A percentile compares a stretch with the other conserved stretches of the same genome.
phyloP scores from a whole-genome alignment of 2,113 vertebrate genomes.

The Petromus typicus region DNA sequence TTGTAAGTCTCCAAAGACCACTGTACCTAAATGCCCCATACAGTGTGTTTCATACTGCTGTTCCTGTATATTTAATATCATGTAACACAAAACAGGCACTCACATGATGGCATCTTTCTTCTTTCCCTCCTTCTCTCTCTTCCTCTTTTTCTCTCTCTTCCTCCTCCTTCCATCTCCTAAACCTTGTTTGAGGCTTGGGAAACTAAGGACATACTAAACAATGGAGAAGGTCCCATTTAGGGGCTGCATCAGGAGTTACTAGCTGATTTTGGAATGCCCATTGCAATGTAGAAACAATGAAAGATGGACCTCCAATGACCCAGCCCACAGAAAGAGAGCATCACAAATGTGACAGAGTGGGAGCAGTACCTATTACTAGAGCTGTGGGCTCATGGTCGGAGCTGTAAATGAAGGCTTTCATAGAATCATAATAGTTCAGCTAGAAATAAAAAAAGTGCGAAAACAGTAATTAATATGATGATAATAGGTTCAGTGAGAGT shows the following conservation, averaged over 20 bases:
- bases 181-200: not conserved
- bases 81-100: not conserved
- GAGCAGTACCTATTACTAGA: conserved; percentile 84
- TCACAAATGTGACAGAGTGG: not conserved
- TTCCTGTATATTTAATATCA: not conserved
- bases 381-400: conserved; percentile 86
- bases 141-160: not conserved
- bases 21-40: not conserved
- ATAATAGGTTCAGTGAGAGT: not conserved
- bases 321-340: not conserved
- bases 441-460: conserved; percentile 78
- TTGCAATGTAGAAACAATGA: not conserved
- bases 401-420: conserved; percentile 86
- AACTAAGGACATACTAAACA: not conserved
- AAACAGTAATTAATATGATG: conserved; percentile 25
- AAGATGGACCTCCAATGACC: not conserved
- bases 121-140: not conserved
- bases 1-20: not conserved
- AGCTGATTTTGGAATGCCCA: not conserved
- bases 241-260: not conserved
- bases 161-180: not conserved
- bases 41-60: not conserved
- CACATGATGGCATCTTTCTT: not conserved
- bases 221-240: not conserved
- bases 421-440: conserved; percentile 88